These are phyloP conservation scores for Hemichromis elongatus DNA, from an alignment of 2,113 vertebrate genomes.

Conservation along the genomic window DNA sequence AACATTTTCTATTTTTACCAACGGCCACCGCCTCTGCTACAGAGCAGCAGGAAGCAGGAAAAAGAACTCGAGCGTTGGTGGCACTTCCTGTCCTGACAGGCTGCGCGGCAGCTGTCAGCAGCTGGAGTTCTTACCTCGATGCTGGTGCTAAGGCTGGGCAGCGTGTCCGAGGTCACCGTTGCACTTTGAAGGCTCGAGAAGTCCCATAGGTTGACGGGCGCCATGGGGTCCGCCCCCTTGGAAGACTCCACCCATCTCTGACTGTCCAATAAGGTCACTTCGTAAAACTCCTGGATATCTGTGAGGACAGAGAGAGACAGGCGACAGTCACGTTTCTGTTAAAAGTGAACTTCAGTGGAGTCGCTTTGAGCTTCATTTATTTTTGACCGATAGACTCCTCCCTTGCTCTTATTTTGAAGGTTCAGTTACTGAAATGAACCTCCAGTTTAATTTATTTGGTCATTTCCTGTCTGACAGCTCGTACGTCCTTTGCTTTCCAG, in stretches of 20 bases:
- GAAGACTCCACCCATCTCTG: constrained; percentile 83
- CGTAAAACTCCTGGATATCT: constrained; percentile 99
- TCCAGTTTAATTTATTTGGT: background rate
- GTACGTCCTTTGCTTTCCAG: fast-evolving
- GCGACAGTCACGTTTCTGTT: background rate
- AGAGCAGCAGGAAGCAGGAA: background rate
- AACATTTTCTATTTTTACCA: background rate
- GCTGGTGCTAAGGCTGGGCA: constrained; percentile 90
- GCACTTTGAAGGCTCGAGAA: constrained; percentile 91
- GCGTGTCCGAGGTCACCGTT: constrained; percentile 87
- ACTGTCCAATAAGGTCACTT: constrained; percentile 97
- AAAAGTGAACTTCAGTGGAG: background rate
- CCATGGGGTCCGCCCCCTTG: constrained; percentile 75
- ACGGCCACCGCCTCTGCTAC: background rate
- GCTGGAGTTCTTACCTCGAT: constrained; percentile 75
- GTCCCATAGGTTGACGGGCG: constrained; percentile 90
- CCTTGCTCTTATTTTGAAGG: fast-evolving
- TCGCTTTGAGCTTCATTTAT: background rate
- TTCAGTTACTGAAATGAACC: background rate
- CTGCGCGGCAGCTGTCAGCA: background rate
- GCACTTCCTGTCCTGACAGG: background rate
- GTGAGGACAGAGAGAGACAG: background rate
- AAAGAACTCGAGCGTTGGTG: background rate
- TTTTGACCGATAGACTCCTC: fast-evolving
- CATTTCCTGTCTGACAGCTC: background rate